Evolutionary conservation across 2,797 vertebrate genomes (phyloP).

Genomic region (Periophthalmus magnuspinnatus): DNA sequence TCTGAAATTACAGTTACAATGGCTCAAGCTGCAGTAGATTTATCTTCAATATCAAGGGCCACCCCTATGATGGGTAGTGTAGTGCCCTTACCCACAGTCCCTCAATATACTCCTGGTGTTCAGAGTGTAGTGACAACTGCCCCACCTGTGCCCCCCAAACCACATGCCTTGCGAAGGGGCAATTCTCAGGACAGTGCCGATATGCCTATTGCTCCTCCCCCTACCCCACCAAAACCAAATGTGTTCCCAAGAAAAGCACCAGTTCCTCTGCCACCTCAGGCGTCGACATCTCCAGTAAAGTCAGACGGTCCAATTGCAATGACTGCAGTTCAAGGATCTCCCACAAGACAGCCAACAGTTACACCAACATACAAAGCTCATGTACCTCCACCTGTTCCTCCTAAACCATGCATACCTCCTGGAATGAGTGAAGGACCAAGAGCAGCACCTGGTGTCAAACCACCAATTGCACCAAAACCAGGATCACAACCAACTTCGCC

Average conservation of each 20-base stretch:
- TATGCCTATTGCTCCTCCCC: conserved; percentile 83
- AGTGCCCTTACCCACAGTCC: conserved; percentile 78
- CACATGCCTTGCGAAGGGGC: conserved; percentile 80
- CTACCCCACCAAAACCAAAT: conserved; percentile 88
- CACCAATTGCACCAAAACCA: conserved; percentile 92
- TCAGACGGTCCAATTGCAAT: conserved; percentile 56
- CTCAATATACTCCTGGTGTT: conserved; percentile 77
- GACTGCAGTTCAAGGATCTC: conserved; percentile 57
- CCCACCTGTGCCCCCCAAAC: conserved; percentile 85
- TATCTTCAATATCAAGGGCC: conserved; percentile 60
- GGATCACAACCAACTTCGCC: conserved; percentile 72
- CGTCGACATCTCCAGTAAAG: conserved; percentile 57
- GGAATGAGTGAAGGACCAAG: conserved; percentile 87
- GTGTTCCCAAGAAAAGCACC: conserved; percentile 87
- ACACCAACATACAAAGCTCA: conserved; percentile 80
- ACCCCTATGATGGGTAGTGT: conserved; percentile 58
- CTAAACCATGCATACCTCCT: conserved; percentile 89
- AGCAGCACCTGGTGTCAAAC: conserved; percentile 82
- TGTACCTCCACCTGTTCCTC: conserved; percentile 91
- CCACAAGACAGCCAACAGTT: conserved; percentile 60
- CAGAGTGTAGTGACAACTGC: conserved; percentile 77
- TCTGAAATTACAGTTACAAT: conserved; percentile 17
- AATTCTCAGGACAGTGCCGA: conserved; percentile 85
- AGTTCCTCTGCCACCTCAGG: conserved; percentile 78
- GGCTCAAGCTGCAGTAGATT: conserved; percentile 66